Base-by-base conservation (phyloP, 1,140 invertebrate genomes). In the Brachionus koreanus region DNA sequence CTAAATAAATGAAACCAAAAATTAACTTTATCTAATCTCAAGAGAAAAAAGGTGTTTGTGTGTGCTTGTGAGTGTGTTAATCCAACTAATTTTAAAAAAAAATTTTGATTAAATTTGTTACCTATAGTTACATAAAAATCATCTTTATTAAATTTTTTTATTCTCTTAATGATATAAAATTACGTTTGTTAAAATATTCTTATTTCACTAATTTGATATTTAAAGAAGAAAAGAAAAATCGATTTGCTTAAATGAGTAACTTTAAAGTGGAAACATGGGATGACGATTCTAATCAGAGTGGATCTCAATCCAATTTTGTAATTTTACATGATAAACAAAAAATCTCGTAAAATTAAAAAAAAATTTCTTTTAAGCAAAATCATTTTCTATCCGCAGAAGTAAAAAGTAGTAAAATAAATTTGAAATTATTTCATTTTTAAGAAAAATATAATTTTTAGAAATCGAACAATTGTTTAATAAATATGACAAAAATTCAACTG, bases 241-340 rank as follows among this genome's bases (percentile, higher is more conserved):
- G 33, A 39, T 69, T 69, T 39, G 5, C 16, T 69, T 43, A 65
- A 65, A 69, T 69, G 65, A 69, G 33, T 5, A 69, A 69, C 3
- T 69, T 69, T 69, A 35, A 69, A 69, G 65, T 69, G 5, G 65
- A 69, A 19, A 69, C 65, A 2, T 69, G 65, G 65, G 65, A 69
- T 6, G 65, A 69, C 35, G 65, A 69, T 10, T 65, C 63, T 4
- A 65, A 65, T 25, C 25, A 65, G 12, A 37, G 25, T 33, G 33
- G 33, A n/a, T 65, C 63, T 23, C 33, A 65, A 33, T 37, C 33
- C 3, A 33, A 65, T 33, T 33, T 65, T 39, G 16, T 39, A 39
- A 69, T 39, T 16, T 12, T 33, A 67, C 25, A 13, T 35, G 63
- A 33, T 67, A 33, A 29, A 4, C 10, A 57, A 67, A 33, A n/a